Conservation (phyloP, 2,797 vertebrate genomes). For the Channa striata region DNA sequence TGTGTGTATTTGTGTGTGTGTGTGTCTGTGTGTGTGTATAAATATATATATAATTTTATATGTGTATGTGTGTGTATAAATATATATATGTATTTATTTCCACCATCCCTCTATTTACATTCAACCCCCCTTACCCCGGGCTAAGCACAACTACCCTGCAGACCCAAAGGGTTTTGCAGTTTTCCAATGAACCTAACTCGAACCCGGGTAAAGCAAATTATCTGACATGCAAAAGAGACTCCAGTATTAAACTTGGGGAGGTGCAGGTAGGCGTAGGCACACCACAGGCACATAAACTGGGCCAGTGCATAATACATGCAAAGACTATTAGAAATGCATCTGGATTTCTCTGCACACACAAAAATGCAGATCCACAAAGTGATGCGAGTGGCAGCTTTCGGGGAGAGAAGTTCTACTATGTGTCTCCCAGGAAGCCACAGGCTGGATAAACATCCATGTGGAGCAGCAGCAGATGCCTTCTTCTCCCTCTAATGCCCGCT, state of each 20-base stretch:
- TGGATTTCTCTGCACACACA: conserved; percentile 29
- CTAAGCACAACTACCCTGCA: conserved; percentile 38
- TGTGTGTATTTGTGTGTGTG: too few species aligned
- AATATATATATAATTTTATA: too few species aligned
- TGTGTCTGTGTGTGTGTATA: too few species aligned
- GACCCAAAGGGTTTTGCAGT: conserved; percentile 50
- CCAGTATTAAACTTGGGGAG: conserved; percentile 41
- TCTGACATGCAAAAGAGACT: conserved; percentile 55
- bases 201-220: conserved; percentile 39
- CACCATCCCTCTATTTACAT: conserved; percentile 40
- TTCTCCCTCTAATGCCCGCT: conserved; percentile 56
- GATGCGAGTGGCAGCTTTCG: conserved; percentile 58
- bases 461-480: conserved; percentile 60
- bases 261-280: conserved; percentile 5
- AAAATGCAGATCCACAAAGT: conserved; percentile 30
- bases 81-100: too few species aligned
- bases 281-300: conserved; percentile 27
- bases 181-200: conserved; percentile 53
- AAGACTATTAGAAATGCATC: conserved; percentile 42
- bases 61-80: too few species aligned
- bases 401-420: conserved; percentile 53
- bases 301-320: conserved; percentile 38
- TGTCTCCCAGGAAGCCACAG: conserved; percentile 68
- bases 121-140: conserved; percentile 42
- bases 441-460: conserved; percentile 72